Percentiles rank a stretch among this genome's conserved stretches.
These are phyloP conservation scores for Chaetops frenatus DNA, from an alignment of 2,113 vertebrate genomes.

Conservation along the genomic window DNA sequence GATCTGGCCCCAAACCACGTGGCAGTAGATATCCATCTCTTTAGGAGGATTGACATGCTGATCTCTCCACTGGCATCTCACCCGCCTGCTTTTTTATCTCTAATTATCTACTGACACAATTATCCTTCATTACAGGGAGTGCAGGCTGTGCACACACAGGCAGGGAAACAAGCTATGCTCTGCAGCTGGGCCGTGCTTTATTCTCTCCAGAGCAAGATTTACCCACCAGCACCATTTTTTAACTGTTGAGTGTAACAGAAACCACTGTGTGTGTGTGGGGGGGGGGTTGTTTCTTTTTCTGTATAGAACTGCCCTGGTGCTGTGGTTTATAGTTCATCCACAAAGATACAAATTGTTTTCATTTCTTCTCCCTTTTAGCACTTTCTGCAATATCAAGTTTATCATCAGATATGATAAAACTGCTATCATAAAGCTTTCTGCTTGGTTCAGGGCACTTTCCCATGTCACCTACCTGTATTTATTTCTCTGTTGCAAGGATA, in stretches of 20 bases:
- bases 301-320: neutral
- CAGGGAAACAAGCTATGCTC: neutral
- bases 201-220: neutral
- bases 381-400: neutral
- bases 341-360: neutral
- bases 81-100: neutral
- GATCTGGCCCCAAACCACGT: neutral
- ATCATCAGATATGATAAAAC: neutral
- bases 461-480: neutral
- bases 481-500: neutral
- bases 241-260: neutral
- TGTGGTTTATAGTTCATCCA: neutral
- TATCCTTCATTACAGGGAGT: conserved; percentile 1
- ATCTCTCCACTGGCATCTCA: neutral
- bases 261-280: neutral
- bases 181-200: neutral
- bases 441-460: neutral
- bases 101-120: conserved; percentile 27
- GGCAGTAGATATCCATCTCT: neutral
- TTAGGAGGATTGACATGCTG: neutral
- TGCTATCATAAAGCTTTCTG: neutral
- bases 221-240: neutral
- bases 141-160: neutral
- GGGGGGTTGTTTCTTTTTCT: neutral
- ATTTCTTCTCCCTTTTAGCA: neutral